Base-by-base conservation (phyloP, 1,140 invertebrate genomes). In the Colletes gigas region DNA sequence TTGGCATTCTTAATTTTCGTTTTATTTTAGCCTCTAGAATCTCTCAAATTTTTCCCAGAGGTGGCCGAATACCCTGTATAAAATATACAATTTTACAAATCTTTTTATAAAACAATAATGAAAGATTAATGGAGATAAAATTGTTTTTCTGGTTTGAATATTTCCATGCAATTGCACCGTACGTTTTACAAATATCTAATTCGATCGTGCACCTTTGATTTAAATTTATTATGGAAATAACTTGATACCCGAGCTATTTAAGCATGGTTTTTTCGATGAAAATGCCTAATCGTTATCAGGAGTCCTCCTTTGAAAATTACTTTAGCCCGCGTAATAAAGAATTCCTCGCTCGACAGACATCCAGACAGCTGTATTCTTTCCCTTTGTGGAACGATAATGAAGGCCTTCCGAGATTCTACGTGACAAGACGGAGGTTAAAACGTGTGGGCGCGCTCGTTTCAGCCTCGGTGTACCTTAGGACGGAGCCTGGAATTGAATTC, bases 401-500 rank as follows among this genome's bases (percentile, higher is more conserved):
- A 81, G 68, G 81, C 75, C 83, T 82, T 10, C 55, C 68, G 79
- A 69, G 65, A 84, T 83, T 82, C 75, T 82, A 85, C 78, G 83
- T 67, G 86, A 82, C 78, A 83, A 78, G 82, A 85, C 78, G 69
- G 60, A 73, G 77, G 77, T 79, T 79, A 79, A 80, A 50, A 54
- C 67, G 30, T 71, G 39, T 83, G 76, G 67, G 39, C 67, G 67
- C 54, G 52, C 81, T 83, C 76, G 60, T 81, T 65, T 59, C 68
- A 17, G 39, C 19, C 44, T n/a, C 65, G 39, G 41, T 65, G 68
- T 69, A 59, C 60, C 72, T 57, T 57, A 59, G 57, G 50, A 76
- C 52, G 75, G 67, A 70, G 66, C 69, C 70, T 63, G 79, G 81
- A 89, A 90, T 91, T 91, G 88, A 90, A 91, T 90, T 91, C 88